These are phyloP conservation scores for Zygogramma bicolorata DNA, from an alignment of 2,888 invertebrate species.

Conservation along the genomic window DNA sequence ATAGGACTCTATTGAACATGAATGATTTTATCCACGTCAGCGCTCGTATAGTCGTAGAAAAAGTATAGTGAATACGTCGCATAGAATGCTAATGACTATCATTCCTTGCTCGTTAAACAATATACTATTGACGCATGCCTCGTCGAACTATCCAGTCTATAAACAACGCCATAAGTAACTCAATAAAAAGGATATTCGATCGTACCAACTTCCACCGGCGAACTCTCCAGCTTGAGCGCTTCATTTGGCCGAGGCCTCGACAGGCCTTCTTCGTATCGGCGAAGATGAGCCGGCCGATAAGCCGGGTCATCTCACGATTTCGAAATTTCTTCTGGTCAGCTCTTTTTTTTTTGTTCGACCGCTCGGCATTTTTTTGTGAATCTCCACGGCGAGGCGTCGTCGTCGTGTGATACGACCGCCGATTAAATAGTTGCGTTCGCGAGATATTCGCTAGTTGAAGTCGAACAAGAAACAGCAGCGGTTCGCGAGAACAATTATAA, in stretches of 20 bases:
- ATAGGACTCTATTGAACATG: too few relatives aligned
- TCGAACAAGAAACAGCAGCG: not conserved
- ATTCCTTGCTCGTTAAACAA: too few relatives aligned
- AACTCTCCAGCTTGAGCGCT: constrained; percentile 43
- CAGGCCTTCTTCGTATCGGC: constrained; percentile 46
- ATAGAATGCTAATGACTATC: too few relatives aligned
- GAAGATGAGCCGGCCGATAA: constrained; percentile 54
- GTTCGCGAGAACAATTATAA: too few relatives aligned
- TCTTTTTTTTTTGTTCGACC: constrained; percentile 22
- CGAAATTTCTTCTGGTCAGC: constrained; percentile 34
- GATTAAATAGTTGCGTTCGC: constrained; percentile 34
- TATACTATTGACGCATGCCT: too few relatives aligned
- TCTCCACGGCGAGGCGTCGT: constrained; percentile 17
- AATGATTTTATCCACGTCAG: too few relatives aligned
- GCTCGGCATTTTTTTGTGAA: constrained; percentile 23
- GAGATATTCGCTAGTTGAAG: not conserved
- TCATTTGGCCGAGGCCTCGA: constrained; percentile 41
- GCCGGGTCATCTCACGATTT: constrained; percentile 56
- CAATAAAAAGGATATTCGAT: too few relatives aligned
- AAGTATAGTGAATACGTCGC: too few relatives aligned
- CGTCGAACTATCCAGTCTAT: too few relatives aligned
- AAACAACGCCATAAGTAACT: too few relatives aligned
- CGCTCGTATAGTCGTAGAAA: too few relatives aligned
- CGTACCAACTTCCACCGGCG: not conserved
- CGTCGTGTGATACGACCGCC: constrained; percentile 28